Base-by-base conservation (phyloP, 2,113 vertebrate genomes). In the Alces alces region DNA sequence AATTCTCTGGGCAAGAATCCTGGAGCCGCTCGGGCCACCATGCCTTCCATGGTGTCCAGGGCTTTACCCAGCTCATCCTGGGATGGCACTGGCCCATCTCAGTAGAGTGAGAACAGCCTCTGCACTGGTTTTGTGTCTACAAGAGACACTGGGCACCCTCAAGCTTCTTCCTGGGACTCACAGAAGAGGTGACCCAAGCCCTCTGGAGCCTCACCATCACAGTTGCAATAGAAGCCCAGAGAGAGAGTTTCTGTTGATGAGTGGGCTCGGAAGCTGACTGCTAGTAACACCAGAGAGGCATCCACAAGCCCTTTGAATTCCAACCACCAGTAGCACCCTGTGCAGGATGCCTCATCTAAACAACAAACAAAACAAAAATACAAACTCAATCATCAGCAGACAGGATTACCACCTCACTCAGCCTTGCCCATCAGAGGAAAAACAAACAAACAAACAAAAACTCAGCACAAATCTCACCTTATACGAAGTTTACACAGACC, bases 171-270 rank as follows among this genome's bases (percentile, higher is more conserved):
- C 21, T 7, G 0, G 36, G 7, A 54, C 47, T 60, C 28, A 3
- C n/a, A 13, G 15, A 17, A 12, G 47, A 39, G 8, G 70, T 9
- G 85, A 14, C 57, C 27, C 70, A 6, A 2, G 70, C 14, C 27
- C 15, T n/a, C 28, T 1, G 50, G 76, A 66, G 76, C 39, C 36
- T 1, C 58, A 14, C 1, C 0, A 33, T 50, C 2, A 0, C 3
- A 3, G 33, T 1, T 7, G 2, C 25, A 36, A 39, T 17, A 33
- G 91, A 36, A 47, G 36, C 28, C 50, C 23, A 1, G 80, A 61
- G 33, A 73, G 66, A 13, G 19, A 83, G 39, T 27, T 70, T 85
- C 66, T 58, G 27, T 33, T 17, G 33, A 25, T 7, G 25, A 87
- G 33, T 47, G 79, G 45, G 30, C 36, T 61, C 2, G 1, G 55